Base-by-base conservation (phyloP, 2,113 vertebrate species). In the Pithys albifrons region DNA sequence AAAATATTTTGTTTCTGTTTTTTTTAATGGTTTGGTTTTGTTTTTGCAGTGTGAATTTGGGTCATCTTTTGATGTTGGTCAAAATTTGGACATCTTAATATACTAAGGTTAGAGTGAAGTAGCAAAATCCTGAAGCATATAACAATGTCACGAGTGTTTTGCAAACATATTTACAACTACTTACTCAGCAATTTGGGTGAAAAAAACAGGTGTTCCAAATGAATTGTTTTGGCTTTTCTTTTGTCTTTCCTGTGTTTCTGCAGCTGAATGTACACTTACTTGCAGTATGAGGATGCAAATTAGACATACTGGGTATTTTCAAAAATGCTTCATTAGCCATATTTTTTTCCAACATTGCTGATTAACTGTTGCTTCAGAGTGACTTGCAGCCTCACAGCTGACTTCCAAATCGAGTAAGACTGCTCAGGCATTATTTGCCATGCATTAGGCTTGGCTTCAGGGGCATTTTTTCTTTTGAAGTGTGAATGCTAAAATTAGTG, bases 401-500 rank as follows among this genome's bases (percentile, higher is more conserved):
- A 12, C 39, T 73, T 79, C 22, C 49, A 82, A 33, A 69, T 57
- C 75, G 45, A 79, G 51, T 77, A 88, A 78, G 59, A 35, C 49
- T 62, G 33, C 59, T 77, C 17, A 41, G 75, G 65, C 58, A 81
- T 13, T 69, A 69, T 85, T 93, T 95, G 45, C 69, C 41, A 59
- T 87, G 76, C 54, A 64, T 70, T 57, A 72, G 70, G 9, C 51
- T 95, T 80, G 45, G 25, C 65, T 64, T 92, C 51, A 43, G 43
- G 23, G 7, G 7, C 75, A 15, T 45, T 95, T 89, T 80, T 73
- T 35, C 55, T 73, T 91, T 89, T 88, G 69, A 91, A 83, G 17
- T 62, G n/a, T 61, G 76, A 91, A 75, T 78, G 5, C 81, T 76
- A 77, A 89, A 91, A 71, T 89, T 82, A 78, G 27, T 78, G 12